Evolutionary conservation across 1,140 invertebrate genomes (phyloP).

Genomic region (Drosophila micromelanica): DNA sequence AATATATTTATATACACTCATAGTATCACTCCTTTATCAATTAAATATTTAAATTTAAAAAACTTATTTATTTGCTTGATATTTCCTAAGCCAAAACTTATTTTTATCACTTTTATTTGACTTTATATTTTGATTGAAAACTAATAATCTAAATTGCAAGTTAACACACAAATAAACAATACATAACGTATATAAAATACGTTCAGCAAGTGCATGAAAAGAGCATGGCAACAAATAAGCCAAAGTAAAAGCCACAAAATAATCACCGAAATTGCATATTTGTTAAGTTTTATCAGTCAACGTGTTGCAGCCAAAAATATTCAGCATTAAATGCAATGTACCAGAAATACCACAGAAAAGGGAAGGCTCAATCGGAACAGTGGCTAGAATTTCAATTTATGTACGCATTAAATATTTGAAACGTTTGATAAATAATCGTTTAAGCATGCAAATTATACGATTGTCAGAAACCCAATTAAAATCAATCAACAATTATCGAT

Average conservation of each 20-base stretch:
- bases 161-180: neutral
- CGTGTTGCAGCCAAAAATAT: constrained; percentile 30
- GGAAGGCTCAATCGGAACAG: constrained; percentile 28
- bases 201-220: neutral
- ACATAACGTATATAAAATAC: neutral
- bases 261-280: constrained; percentile 49
- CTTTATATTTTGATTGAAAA: no score
- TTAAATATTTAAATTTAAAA: constrained; percentile 48
- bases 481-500: constrained; percentile 15
- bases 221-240: constrained; percentile 2
- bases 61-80: no score
- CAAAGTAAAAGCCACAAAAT: constrained; percentile 15
- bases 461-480: neutral
- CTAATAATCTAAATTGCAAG: neutral
- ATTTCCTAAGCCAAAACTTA: no score
- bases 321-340: constrained; percentile 39
- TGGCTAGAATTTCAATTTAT: constrained; percentile 1
- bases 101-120: no score
- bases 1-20: constrained; percentile 30
- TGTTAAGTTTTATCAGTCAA: constrained; percentile 53
- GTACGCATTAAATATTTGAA: neutral
- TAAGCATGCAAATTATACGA: neutral
- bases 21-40: no score
- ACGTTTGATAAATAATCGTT: neutral
- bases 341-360: constrained; percentile 15